These are phyloP conservation scores for Corvus hawaiiensis DNA, from an alignment of 2,113 vertebrate genomes.

Conservation along the genomic window DNA sequence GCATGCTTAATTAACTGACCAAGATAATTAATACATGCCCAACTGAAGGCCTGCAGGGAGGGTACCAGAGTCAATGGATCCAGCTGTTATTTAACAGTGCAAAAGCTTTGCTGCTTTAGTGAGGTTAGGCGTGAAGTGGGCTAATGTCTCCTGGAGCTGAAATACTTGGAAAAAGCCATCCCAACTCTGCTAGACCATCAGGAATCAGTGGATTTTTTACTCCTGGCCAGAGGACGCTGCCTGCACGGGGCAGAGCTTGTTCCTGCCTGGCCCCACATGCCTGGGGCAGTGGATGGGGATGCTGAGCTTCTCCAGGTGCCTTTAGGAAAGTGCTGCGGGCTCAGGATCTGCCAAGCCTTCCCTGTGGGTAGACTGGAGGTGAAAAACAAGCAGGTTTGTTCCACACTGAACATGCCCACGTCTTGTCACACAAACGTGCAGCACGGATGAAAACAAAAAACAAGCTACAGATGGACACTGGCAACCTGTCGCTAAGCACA, in stretches of 20 bases:
- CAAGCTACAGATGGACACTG: constrained; percentile 55
- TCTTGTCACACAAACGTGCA: constrained; percentile 52
- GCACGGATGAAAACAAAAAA: constrained; percentile 53
- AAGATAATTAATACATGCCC: background rate
- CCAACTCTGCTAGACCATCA: background rate
- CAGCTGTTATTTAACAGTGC: background rate
- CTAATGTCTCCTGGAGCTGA: background rate
- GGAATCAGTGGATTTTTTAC: background rate
- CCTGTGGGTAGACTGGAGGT: constrained; percentile 34
- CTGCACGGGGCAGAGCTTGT: background rate
- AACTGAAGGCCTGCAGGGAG: background rate
- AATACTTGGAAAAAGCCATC: background rate
- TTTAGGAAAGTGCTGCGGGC: background rate
- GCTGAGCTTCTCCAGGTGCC: background rate
- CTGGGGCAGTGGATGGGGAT: background rate
- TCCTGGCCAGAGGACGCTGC: background rate
- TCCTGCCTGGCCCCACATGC: background rate
- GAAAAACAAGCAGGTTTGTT: constrained; percentile 43
- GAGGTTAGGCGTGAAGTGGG: background rate
- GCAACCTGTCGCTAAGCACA: constrained; percentile 53
- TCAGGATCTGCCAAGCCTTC: background rate
- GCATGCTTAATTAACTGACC: background rate
- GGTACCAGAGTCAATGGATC: background rate
- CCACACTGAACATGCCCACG: constrained; percentile 19
- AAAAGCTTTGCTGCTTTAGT: background rate